Conservation (phyloP, 2,888 invertebrate species). For the Perizoma affinitatum region DNA sequence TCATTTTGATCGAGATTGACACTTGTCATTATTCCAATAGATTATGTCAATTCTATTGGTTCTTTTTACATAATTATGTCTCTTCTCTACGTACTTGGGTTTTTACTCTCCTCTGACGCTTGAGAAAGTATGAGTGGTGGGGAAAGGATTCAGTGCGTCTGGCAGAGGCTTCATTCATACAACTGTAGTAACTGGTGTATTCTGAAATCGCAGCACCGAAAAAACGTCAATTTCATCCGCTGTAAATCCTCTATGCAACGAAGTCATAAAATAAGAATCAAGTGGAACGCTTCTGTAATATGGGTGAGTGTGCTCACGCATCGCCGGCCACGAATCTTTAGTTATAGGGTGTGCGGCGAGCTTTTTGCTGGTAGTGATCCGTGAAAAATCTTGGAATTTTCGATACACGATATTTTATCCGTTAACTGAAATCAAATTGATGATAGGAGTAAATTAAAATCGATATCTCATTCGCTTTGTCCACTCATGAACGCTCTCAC, state of each 20-base stretch:
- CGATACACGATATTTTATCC: conserved; percentile 32
- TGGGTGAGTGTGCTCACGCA: conserved; percentile 39
- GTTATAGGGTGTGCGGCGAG: conserved; percentile 40
- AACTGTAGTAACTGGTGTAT: not conserved
- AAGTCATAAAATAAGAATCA: conserved; percentile 40
- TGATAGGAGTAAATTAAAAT: too few species aligned
- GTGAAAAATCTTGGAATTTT: conserved; percentile 51
- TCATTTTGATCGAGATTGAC: too few species aligned
- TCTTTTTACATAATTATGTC: too few species aligned
- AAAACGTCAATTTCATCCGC: conserved; percentile 8
- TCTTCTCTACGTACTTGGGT: too few species aligned
- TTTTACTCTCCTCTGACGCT: too few species aligned
- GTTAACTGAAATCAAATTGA: not conserved
- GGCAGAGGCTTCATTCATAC: too few species aligned
- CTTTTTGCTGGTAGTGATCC: conserved; percentile 44
- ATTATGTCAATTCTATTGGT: too few species aligned
- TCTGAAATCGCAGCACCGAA: conserved; percentile 7
- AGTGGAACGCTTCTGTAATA: conserved; percentile 38
- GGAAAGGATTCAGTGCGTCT: too few species aligned
- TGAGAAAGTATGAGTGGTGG: too few species aligned
- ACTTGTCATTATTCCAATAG: too few species aligned
- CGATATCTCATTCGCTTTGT: too few species aligned
- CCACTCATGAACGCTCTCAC: too few species aligned
- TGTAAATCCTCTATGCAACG: conserved; percentile 33
- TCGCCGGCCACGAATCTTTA: conserved; percentile 30